Evolutionary conservation across 1,140 invertebrate genomes (phyloP), one percentile per base, ranked within the genome.

Genomic region (Listronotus oregonensis): DNA sequence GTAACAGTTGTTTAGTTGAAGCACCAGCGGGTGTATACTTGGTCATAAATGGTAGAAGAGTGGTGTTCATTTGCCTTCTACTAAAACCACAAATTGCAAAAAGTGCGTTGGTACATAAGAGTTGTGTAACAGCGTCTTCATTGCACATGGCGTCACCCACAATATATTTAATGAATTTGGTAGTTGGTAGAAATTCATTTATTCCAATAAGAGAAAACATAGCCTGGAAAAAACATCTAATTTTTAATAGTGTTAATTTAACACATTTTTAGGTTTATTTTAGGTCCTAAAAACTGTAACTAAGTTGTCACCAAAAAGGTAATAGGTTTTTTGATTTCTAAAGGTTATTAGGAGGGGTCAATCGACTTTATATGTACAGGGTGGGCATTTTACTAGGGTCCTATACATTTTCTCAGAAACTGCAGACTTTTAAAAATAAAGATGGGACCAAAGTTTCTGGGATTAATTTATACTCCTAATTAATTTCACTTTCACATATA

Each of bases 21-120:
- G 92, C 84, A 7, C 94, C 94, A 0, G 93, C 90, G 2, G 95
- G 95, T 5, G 86, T 86, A 76, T 97, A 90, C 9, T 86, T 85
- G 3, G 91, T 76, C 71, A 94, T 90, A 0, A 90, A 84, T 0
- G 91, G 89, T 0, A 94, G 64, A 73, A 89, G 85, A 0, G 86
- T 87, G 12, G 55, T 79, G 67, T 84, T 86, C 40, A 84, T 75
- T 78, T 86, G 82, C 14, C 73, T 76, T 57, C 71, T 79, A 66
- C 82, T 82, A 44, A 82, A 87, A 49, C 84, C 87, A 68, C 75
- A 76, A 0, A 87, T 60, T 2, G 85, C 69, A 68, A 88, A 89
- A 2, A 87, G 64, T 1, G 84, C 67, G 66, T 87, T 85, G 7
- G 77, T 76, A 68, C 86, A 88, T 12, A 87, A 66, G 17, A 76